Conservation (phyloP, 2,113 vertebrate species). For the Megaceryle torquata region DNA sequence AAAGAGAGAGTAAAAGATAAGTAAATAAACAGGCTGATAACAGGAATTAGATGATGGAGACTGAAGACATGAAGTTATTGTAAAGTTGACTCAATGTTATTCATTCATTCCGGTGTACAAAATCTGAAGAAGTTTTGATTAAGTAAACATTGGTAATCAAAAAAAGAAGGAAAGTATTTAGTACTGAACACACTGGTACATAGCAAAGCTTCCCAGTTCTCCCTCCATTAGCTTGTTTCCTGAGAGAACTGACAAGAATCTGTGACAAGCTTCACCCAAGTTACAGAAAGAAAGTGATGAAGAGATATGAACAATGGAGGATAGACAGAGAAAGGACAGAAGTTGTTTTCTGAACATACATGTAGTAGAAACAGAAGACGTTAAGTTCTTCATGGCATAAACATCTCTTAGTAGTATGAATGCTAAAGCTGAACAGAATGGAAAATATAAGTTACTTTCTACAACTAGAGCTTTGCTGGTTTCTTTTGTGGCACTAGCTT, state of each 20-base stretch:
- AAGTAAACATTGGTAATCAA: not conserved
- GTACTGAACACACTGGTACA: not conserved
- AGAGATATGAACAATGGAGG: not conserved
- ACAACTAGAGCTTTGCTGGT: not conserved
- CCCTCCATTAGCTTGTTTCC: not conserved
- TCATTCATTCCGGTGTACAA: not conserved
- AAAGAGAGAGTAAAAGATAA: not conserved
- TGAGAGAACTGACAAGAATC: too few relatives aligned
- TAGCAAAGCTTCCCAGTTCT: not conserved
- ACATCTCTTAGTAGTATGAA: not conserved
- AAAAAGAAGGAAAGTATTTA: not conserved
- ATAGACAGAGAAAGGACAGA: rapidly evolving
- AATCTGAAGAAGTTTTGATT: not conserved
- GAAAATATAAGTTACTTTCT: not conserved
- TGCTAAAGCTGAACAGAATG: not conserved
- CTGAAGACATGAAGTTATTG: not conserved
- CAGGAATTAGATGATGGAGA: not conserved
- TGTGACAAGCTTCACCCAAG: not conserved
- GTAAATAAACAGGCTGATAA: not conserved
- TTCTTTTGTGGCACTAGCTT: not conserved
- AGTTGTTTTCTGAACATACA: not conserved
- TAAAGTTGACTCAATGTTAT: not conserved
- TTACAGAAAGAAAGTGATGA: not conserved
- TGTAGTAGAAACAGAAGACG: not conserved
- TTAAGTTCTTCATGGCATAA: not conserved